Evolutionary conservation across 1,140 invertebrate genomes (phyloP).

Genomic region (Sitophilus oryzae): DNA sequence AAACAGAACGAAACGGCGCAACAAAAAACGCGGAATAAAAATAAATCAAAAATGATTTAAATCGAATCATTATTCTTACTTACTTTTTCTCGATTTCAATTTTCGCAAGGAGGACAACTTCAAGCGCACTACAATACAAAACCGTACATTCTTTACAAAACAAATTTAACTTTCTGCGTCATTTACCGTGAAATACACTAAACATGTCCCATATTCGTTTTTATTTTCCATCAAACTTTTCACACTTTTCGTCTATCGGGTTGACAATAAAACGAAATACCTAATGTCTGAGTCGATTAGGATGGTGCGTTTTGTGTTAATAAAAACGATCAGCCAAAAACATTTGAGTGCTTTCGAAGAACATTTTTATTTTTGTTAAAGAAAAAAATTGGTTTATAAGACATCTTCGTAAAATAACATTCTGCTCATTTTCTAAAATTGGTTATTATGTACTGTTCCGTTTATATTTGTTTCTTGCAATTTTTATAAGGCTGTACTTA

Average conservation of each 20-base stretch:
- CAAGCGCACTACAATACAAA: not conserved
- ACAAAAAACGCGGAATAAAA: not conserved
- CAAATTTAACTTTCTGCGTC: slow-evolving; percentile 9
- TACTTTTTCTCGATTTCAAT: not conserved
- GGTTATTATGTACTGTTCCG: too few relatives aligned
- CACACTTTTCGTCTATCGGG: not conserved
- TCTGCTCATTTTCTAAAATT: too few relatives aligned
- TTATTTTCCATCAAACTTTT: slow-evolving; percentile 6
- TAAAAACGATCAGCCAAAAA: too few relatives aligned
- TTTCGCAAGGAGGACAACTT: not conserved
- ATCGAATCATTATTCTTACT: not conserved
- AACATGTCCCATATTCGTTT: slow-evolving; percentile 5
- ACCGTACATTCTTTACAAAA: slow-evolving; percentile 4
- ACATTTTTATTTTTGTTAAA: too few relatives aligned
- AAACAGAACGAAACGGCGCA: not conserved
- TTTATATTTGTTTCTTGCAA: too few relatives aligned
- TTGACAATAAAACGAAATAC: not conserved
- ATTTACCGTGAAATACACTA: slow-evolving; percentile 3
- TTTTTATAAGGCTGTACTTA: too few relatives aligned
- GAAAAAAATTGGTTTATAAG: too few relatives aligned
- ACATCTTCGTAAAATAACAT: too few relatives aligned
- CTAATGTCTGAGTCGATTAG: not conserved
- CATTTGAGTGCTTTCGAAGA: too few relatives aligned
- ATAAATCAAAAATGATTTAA: not conserved
- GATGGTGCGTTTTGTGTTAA: too few relatives aligned